phyloP scores from a whole-genome alignment of 2,888 invertebrate genomes.

The Tetragnatha montana region DNA sequence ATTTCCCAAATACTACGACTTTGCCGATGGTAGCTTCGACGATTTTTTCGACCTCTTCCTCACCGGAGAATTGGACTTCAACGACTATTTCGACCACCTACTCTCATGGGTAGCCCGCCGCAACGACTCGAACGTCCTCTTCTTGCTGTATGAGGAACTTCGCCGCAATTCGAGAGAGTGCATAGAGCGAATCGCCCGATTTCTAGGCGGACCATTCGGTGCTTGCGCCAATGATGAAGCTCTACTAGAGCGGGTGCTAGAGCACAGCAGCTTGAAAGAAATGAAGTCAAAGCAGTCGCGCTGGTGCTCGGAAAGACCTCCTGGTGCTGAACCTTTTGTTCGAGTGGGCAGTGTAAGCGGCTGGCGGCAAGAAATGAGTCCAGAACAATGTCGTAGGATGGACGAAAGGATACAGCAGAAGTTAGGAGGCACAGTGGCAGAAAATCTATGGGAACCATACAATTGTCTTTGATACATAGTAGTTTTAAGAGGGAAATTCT shows the following conservation, averaged over 20 bases:
- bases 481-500: too few species aligned
- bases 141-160: conserved; percentile 77
- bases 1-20: conserved; percentile 16
- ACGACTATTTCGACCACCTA: conserved; percentile 69
- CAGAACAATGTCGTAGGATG: conserved; percentile 63
- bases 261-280: conserved; percentile 13
- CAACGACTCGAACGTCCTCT: conserved; percentile 74
- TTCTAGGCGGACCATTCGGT: conserved; percentile 66
- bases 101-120: conserved; percentile 61
- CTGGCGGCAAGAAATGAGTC: conserved; percentile 76
- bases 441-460: conserved; percentile 41
- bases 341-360: conserved; percentile 76
- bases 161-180: conserved; percentile 72
- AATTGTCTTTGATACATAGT: not conserved
- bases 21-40: conserved; percentile 72
- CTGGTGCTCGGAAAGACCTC: conserved; percentile 20
- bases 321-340: conserved; percentile 60
- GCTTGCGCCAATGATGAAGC: not conserved
- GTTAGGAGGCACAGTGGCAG: conserved; percentile 39
- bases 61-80: conserved; percentile 74
- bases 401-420: conserved; percentile 34
- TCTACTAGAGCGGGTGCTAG: conserved; percentile 29
- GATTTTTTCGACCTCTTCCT: conserved; percentile 76
- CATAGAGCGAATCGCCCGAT: conserved; percentile 71
- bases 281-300: conserved; percentile 41